Base-by-base conservation (phyloP, 1,140 invertebrate species). In the Sipha flava region DNA sequence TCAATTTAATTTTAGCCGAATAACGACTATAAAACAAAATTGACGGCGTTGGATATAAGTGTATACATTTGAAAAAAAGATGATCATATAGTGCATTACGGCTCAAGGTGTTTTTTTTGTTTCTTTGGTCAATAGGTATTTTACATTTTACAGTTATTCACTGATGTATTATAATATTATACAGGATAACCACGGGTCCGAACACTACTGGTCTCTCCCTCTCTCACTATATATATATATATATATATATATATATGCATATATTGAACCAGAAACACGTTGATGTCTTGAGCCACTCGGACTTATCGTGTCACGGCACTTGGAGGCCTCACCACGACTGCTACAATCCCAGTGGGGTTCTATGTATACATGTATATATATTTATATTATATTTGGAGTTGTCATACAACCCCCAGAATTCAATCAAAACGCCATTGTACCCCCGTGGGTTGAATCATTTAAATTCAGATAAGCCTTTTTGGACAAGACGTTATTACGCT, bases 381-480 rank as follows among this genome's bases (percentile, higher is more conserved):
- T 21, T 9, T 64, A 64, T 21, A 52, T 34, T 49, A 47, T 21
- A 43, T 21, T 29, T n/a, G 34, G 52, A 77, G 73, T 57, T 77
- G 73, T 77, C 73, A 77, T 37, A 37, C 52, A 7, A 43, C 4
- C 31, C n/a, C 34, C 34, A 37, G 52, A 77, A 77, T 77, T 77
- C 73, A 77, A 77, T 77, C 73, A 77, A 59, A 59, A 77, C 12
- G 34, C 29, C 49, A 31, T 57, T 57, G 31, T 54, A n/a, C 16
- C 34, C n/a, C 23, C 29, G 31, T 12, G 70, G 70, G 70, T 73
- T n/a, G 49, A 54, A 14, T 43, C 73, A 59, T 77, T 77, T 57
- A 59, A 77, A 59, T 77, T 43, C 73, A 77, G 73, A 77, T 77
- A 77, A 77, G 73, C 73, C 73, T 57, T 57, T 77, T 77, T 57